Evolutionary conservation across 2,888 invertebrate species (phyloP).

Genomic region (Graphium colonna): DNA sequence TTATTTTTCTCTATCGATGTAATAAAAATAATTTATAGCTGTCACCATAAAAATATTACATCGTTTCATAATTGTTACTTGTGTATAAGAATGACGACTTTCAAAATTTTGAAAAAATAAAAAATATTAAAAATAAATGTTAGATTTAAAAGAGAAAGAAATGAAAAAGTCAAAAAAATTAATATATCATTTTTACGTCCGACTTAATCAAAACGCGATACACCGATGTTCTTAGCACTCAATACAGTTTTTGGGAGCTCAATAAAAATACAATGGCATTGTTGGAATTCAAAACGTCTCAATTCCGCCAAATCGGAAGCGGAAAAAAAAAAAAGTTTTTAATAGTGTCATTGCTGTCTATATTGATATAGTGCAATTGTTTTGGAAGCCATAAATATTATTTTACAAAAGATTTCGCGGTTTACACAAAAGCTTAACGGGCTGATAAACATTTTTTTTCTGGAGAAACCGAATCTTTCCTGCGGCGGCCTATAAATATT

Average conservation of each 20-base stretch:
- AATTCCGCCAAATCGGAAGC: constrained; percentile 46
- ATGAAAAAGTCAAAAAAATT: no score
- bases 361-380: constrained; percentile 78
- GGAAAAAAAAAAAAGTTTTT: constrained; percentile 54
- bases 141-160: no score
- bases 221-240: neutral
- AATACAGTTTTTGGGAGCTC: constrained; percentile 9
- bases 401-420: constrained; percentile 76
- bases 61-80: no score
- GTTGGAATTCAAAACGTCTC: constrained; percentile 60
- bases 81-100: no score
- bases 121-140: no score
- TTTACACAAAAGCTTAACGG: constrained; percentile 79
- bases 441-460: constrained; percentile 78
- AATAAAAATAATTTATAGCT: no score
- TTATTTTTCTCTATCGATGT: no score
- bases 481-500: constrained; percentile 78
- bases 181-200: neutral
- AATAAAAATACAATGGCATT: constrained; percentile 23
- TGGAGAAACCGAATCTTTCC: constrained; percentile 60
- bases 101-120: no score
- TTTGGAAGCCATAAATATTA: constrained; percentile 74
- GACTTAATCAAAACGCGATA: neutral
- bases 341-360: constrained; percentile 77
- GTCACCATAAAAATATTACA: no score